These are phyloP conservation scores for Glossosoma conforme DNA, from an alignment of 1,140 invertebrate species.

Conservation along the genomic window DNA sequence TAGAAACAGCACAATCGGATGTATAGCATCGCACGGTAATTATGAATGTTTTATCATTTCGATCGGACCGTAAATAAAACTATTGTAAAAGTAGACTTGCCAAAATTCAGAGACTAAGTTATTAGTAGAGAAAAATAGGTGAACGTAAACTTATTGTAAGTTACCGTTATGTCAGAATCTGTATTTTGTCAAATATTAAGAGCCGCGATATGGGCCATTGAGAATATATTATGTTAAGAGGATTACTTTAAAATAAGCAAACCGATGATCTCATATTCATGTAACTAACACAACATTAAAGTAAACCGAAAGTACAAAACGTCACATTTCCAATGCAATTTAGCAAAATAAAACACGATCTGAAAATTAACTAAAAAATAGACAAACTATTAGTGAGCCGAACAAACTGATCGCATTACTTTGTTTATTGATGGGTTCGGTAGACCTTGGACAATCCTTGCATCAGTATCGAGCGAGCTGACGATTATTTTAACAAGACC, in stretches of 20 bases:
- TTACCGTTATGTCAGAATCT: conserved; percentile 12
- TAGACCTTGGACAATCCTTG: conserved; percentile 23
- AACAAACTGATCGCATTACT: no score
- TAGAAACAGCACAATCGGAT: conserved; percentile 27
- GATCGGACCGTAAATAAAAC: conserved; percentile 24
- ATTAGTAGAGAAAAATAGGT: conserved; percentile 21
- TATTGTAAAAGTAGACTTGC: conserved; percentile 29
- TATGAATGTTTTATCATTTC: conserved; percentile 22
- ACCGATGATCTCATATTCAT: conserved; percentile 32
- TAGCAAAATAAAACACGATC: background rate
- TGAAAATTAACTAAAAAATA: no score
- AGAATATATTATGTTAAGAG: conserved; percentile 4
- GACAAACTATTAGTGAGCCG: no score
- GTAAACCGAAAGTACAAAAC: conserved; percentile 28
- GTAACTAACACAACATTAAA: conserved; percentile 24
- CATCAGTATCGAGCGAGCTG: conserved; percentile 17
- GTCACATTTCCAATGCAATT: conserved; percentile 28
- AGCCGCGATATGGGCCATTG: conserved; percentile 14
- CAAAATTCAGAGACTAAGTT: conserved; percentile 32
- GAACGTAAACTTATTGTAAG: conserved; percentile 15
- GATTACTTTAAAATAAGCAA: conserved; percentile 13
- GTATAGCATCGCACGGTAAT: conserved; percentile 27
- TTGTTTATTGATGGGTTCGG: conserved; percentile 6
- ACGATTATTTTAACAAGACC: conserved; percentile 12
- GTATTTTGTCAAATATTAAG: conserved; percentile 1